Base-by-base conservation (phyloP, 2,113 vertebrate species). In the Nematolebias whitei region DNA sequence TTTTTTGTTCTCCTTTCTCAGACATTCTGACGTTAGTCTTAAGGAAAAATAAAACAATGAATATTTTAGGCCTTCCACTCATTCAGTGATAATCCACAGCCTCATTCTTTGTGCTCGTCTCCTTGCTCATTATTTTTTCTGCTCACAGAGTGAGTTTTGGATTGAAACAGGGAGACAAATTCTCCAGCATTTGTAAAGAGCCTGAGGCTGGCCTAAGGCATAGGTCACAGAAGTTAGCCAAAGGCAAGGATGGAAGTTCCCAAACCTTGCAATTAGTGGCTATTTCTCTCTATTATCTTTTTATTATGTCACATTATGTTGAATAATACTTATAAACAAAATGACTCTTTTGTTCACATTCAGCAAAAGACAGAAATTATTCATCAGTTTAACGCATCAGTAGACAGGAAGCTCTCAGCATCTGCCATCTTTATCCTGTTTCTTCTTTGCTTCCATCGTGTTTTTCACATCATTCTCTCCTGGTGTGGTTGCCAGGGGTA, bases 61-160 rank as follows among this genome's bases (percentile, higher is more conserved):
- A 89, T 88, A 89, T 86, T 89, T 87, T 16, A 77, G 23, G 57
- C 32, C n/a, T 50, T 54, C 62, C 24, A 19, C 58, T 74, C 40
- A 6, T 52, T 41, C 43, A 38, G 57, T 62, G 60, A 67, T 58
- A 62, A 39, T 23, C 12, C 16, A 22, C 50, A 32, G 16, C 51
- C 54, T 79, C 29, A 0, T 40, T 74, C 50, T 67, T 51, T 57
- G 26, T 47, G 56, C 41, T 45, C 1, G 11, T 52, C 41, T 62
- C 39, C 54, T 49, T 14, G 45, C 77, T 76, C 58, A 71, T 80
- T 76, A 71, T 74, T 71, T 71, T 15, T 15, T 44, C 59, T 55
- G 49, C 63, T 66, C 43, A n/a, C n/a, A n/a, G n/a, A n/a, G n/a
- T n/a, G n/a, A 39, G 13, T 41, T 12, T 74, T 66, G 58, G 57